Evolutionary conservation across 2,888 invertebrate species (phyloP).

Genomic region (Callinectes sapidus): DNA sequence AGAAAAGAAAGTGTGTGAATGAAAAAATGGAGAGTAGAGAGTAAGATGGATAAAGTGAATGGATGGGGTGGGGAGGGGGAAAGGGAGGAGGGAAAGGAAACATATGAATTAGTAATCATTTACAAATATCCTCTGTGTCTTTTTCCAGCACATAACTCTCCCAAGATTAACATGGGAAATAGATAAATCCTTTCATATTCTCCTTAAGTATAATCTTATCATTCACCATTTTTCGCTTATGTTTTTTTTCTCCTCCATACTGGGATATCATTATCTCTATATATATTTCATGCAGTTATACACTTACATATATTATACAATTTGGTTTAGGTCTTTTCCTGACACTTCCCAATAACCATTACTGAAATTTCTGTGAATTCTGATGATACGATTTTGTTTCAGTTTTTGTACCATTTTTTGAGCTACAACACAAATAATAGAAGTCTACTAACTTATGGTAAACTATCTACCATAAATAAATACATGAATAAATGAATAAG

Average conservation of each 20-base stretch:
- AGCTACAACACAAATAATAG: neutral
- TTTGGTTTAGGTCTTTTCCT: neutral
- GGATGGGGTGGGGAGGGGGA: neutral
- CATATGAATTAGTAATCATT: neutral
- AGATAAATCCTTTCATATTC: neutral
- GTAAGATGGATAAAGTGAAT: no score
- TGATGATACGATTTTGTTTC: no score
- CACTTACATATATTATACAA: neutral
- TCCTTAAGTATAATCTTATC: neutral
- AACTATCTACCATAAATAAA: no score
- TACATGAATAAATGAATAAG: neutral
- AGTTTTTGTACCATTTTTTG: neutral
- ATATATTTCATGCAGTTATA: neutral
- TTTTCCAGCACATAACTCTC: neutral
- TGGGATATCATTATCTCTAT: neutral
- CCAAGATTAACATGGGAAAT: neutral
- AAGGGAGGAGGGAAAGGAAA: neutral
- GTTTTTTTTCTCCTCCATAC: neutral
- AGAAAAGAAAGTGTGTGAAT: no score
- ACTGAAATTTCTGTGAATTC: no score
- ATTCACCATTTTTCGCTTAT: neutral
- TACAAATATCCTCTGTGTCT: neutral
- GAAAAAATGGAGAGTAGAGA: no score
- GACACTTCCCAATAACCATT: neutral
- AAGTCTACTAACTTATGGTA: no score